phyloP scores from a whole-genome alignment of 2,888 invertebrate genomes.

The Oscheius sp. region DNA sequence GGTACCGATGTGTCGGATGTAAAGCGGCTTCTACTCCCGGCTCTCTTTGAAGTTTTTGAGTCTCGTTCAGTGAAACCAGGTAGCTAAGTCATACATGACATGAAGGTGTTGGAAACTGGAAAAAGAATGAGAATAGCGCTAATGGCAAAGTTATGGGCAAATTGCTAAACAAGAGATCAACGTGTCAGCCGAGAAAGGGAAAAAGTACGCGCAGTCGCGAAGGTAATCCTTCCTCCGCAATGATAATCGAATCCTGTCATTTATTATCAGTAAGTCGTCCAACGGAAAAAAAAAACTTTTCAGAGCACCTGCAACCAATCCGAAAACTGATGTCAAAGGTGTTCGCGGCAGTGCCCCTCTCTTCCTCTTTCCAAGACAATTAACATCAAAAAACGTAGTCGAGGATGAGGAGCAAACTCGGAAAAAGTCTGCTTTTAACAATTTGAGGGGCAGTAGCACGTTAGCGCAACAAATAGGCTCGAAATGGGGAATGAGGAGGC shows the following conservation, averaged over 20 bases:
- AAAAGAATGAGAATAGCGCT: not conserved
- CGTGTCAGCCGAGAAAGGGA: constrained; percentile 15
- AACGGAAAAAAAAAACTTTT: too few relatives aligned
- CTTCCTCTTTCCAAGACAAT: too few relatives aligned
- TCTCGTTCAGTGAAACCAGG: too few relatives aligned
- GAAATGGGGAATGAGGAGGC: constrained; percentile 32
- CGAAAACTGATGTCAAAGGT: too few relatives aligned
- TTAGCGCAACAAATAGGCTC: constrained; percentile 31
- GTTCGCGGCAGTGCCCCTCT: too few relatives aligned
- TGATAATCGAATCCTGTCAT: constrained; percentile 35
- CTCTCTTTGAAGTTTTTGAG: constrained; percentile 9
- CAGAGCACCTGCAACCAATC: too few relatives aligned
- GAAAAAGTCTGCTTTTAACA: too few relatives aligned
- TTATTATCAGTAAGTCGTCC: constrained; percentile 12
- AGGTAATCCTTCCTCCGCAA: constrained; percentile 25
- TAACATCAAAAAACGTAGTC: too few relatives aligned
- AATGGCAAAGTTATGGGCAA: constrained; percentile 3
- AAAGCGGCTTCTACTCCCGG: constrained; percentile 23
- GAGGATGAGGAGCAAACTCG: too few relatives aligned
- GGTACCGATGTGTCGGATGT: constrained; percentile 13
- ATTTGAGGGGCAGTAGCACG: constrained; percentile 10
- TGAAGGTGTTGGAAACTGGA: too few relatives aligned
- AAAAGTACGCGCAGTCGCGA: constrained; percentile 27
- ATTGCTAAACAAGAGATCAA: constrained; percentile 28
- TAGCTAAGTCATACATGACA: too few relatives aligned